These are phyloP conservation scores for Centropus unirufus DNA, from an alignment of 2,113 vertebrate species.

Conservation along the genomic window DNA sequence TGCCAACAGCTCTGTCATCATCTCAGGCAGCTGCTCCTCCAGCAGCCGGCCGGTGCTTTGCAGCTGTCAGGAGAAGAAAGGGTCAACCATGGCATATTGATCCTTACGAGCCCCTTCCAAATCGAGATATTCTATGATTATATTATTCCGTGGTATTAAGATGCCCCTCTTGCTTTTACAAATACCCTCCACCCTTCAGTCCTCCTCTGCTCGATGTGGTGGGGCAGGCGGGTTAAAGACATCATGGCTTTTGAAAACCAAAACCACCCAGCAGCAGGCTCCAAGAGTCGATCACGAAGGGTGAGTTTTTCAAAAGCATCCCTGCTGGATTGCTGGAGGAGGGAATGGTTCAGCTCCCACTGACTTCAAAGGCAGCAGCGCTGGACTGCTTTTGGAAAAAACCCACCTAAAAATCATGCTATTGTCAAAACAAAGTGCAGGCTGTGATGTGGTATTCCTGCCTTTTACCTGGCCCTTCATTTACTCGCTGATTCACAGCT, in stretches of 20 bases:
- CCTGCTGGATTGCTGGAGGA: neutral
- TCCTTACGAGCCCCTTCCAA: neutral
- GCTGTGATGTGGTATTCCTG: constrained; percentile 54
- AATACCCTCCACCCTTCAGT: neutral
- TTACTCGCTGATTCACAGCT: constrained; percentile 53
- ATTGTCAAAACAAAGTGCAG: constrained; percentile 61
- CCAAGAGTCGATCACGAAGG: neutral
- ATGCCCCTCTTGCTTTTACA: accelerated
- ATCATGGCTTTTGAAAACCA: neutral
- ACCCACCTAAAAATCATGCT: constrained; percentile 11
- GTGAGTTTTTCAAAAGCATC: constrained; percentile 6
- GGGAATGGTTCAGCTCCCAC: neutral
- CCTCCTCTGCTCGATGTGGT: neutral
- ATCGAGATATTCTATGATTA: neutral
- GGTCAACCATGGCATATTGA: neutral
- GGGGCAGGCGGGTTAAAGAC: neutral
- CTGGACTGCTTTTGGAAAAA: neutral
- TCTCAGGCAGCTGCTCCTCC: constrained; percentile 96
- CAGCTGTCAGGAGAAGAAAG: constrained; percentile 79
- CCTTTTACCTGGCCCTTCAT: constrained; percentile 24
- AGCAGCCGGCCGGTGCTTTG: constrained; percentile 93
- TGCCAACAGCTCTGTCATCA: constrained; percentile 95
- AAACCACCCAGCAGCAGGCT: neutral
- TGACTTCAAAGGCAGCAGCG: neutral
- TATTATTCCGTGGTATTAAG: neutral